Percentiles rank a stretch among this genome's conserved stretches.
phyloP scores from a whole-genome alignment of 2,888 invertebrate species.

The Apodemia zela region DNA sequence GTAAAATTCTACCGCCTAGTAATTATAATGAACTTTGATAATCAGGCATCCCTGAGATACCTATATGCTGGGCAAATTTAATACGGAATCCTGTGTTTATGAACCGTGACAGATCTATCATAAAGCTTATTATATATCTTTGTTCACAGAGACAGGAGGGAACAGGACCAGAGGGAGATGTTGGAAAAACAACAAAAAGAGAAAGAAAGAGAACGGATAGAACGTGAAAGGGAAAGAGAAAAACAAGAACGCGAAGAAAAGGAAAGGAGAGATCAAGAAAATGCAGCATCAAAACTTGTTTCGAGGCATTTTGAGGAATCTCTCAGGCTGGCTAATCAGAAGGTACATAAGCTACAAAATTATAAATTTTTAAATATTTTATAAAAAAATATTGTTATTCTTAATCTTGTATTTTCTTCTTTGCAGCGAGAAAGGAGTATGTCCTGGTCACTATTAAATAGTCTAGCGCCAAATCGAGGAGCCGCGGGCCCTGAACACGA shows the following conservation, averaged over 20 bases:
- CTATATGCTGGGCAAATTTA: too few relatives aligned
- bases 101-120: neutral
- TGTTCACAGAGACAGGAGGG: slow-evolving; percentile 69
- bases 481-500: slow-evolving; percentile 49
- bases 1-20: too few relatives aligned
- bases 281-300: slow-evolving; percentile 89
- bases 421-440: slow-evolving; percentile 72
- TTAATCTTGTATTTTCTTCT: slow-evolving; percentile 31
- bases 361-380: neutral
- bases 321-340: slow-evolving; percentile 87
- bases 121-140: slow-evolving; percentile 22
- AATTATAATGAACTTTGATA: too few relatives aligned
- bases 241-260: slow-evolving; percentile 78
- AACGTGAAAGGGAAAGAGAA: slow-evolving; percentile 78
- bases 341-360: slow-evolving; percentile 69
- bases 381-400: slow-evolving; percentile 1
- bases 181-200: slow-evolving; percentile 86
- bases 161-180: slow-evolving; percentile 80
- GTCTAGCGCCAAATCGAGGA: slow-evolving; percentile 68
- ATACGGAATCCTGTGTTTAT: neutral
- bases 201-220: slow-evolving; percentile 83
- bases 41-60: too few relatives aligned
- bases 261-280: slow-evolving; percentile 82
- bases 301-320: slow-evolving; percentile 95
- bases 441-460: slow-evolving; percentile 80